phyloP scores from a whole-genome alignment of 2,888 invertebrate genomes.

The Mycogona germanica region DNA sequence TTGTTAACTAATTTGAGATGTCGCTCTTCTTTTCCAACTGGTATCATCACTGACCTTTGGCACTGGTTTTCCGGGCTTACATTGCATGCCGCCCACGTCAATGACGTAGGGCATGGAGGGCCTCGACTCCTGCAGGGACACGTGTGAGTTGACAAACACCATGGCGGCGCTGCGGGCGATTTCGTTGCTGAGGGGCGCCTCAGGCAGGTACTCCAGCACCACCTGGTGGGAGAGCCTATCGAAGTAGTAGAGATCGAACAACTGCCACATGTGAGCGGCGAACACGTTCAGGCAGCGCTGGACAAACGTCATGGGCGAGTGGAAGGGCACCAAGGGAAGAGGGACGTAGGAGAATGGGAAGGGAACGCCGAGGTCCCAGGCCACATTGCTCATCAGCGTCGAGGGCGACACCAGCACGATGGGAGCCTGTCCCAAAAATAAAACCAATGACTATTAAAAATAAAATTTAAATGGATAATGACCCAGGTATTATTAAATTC shows the following conservation, averaged over 20 bases:
- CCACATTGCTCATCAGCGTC: not conserved
- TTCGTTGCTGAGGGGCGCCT: not conserved
- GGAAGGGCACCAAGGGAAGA: not conserved
- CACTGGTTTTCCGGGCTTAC: slow-evolving; percentile 6
- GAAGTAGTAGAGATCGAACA: not conserved
- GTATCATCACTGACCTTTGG: slow-evolving; percentile 11
- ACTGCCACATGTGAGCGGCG: not conserved
- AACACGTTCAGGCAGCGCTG: not conserved
- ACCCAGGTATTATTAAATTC: too few species aligned
- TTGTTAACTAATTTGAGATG: not conserved
- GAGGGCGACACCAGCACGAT: not conserved
- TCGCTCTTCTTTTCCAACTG: too few species aligned
- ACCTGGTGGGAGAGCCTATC: not conserved
- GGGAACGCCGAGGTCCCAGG: slow-evolving; percentile 11
- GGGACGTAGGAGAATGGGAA: slow-evolving; percentile 9
- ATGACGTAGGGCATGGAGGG: slow-evolving; percentile 14
- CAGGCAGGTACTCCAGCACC: not conserved
- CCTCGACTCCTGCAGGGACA: slow-evolving; percentile 5
- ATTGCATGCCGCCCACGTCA: slow-evolving; percentile 19
- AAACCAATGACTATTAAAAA: too few species aligned
- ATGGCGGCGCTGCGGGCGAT: slow-evolving; percentile 2
- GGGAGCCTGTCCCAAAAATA: too few species aligned
- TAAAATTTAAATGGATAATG: too few species aligned
- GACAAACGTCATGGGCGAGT: not conserved
- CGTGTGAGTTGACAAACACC: slow-evolving; percentile 15